These are phyloP conservation scores for Callipepla californica DNA, from an alignment of 2,113 vertebrate genomes.

Conservation along the genomic window DNA sequence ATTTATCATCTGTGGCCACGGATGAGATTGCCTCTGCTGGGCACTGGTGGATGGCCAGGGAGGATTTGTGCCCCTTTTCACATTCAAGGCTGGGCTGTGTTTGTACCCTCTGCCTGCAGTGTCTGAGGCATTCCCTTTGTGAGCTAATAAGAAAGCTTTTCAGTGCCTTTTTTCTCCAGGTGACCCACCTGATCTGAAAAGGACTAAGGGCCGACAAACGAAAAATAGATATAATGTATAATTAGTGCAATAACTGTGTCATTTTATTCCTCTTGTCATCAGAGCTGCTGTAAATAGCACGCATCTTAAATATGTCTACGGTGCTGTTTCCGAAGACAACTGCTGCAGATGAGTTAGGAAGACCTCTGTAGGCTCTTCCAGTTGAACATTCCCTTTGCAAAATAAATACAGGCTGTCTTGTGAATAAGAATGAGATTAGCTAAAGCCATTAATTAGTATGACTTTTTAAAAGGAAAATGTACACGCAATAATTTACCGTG, in stretches of 20 bases:
- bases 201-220: conserved; percentile 41
- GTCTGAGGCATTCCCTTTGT: background rate
- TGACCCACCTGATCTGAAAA: conserved; percentile 40
- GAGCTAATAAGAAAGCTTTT: background rate
- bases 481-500: conserved; percentile 40
- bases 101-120: background rate
- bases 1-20: background rate
- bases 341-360: conserved; percentile 58
- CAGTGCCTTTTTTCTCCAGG: background rate
- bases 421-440: conserved; percentile 72
- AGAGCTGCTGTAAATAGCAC: conserved; percentile 30
- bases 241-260: conserved; percentile 73
- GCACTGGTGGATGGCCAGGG: background rate
- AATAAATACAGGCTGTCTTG: conserved; percentile 73
- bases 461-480: conserved; percentile 56
- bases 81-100: background rate
- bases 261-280: conserved; percentile 67
- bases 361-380: conserved; percentile 47
- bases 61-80: rapidly evolving
- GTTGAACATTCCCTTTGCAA: conserved; percentile 70
- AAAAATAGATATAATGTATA: conserved; percentile 59
- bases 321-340: conserved; percentile 54
- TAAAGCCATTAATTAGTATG: conserved; percentile 72
- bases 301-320: conserved; percentile 69
- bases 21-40: rapidly evolving